Evolutionary conservation across 2,113 vertebrate genomes (phyloP), one percentile per base, ranked within the genome.

Genomic region (Neodontobutis hainanensis): DNA sequence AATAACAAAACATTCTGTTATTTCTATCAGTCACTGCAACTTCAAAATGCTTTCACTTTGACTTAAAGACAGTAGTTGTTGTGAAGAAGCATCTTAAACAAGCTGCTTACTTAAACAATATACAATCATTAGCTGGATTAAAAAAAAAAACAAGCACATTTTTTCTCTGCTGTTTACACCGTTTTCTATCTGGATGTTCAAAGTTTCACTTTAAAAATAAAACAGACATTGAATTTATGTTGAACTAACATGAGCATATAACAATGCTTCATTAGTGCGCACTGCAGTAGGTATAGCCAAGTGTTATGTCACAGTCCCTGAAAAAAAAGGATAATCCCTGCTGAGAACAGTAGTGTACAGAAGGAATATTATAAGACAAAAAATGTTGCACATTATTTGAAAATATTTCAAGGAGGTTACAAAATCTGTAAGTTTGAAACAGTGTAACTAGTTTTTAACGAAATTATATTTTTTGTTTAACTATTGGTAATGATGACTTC

Each of bases 81-180:
- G 64, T 57, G 80, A 67, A 61, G 51, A 82, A 70, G 70, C 16
- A 52, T 59, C 57, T 73, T 62, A 55, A 63, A 84, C 53, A 70
- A 85, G 80, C 75, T 77, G 76, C 78, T 81, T 69, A 64, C 48
- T 55, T 65, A 74, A 35, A 49, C 3, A 56, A 61, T 58, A 66
- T 88, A 90, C 85, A 90, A 89, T 88, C 85, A 86, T 89, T 56
- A 81, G 86, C 83, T 85, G 76, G 78, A 75, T 78, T 16, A 36
- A 77, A 47, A 59, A 73, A 57, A 61, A 80, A n/a, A n/a, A n/a
- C n/a, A n/a, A n/a, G n/a, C 71, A 61, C 58, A 61, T 16, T 34
- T 47, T 43, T 68, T 72, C 70, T 55, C 43, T 74, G 78, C 70
- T 63, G 27, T 81, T 69, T 72, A 80, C 68, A 43, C 64, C 8